These are phyloP conservation scores for silkworm (Bombyx mori) DNA, from an alignment of 1,140 invertebrate genomes.

Conservation along the genomic window ASM3026992v2 NC_085121.1:6222501-6223000, in stretches of 20 bases:
- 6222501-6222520: background rate
- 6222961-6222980: no score
- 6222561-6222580: background rate
- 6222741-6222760: constrained; percentile 1
- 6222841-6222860: no score
- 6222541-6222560: background rate
- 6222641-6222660: constrained; percentile 31
- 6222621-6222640: constrained; percentile 39
- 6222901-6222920: no score
- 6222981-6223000: no score
- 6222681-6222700: constrained; percentile 59
- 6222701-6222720: constrained; percentile 59
- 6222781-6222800: no score
- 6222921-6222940: no score
- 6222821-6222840: no score
- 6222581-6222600: constrained; percentile 38
- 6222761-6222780: background rate
- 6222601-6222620: constrained; percentile 33
- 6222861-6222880: no score
- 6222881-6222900: no score
- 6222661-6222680: constrained; percentile 46
- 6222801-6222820: no score
- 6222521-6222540: background rate
- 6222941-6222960: no score
- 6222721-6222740: constrained; percentile 55